Evolutionary conservation across 2,888 invertebrate species (phyloP), one percentile per base, ranked within the genome.

Genomic region (Antheraea yamamai): DNA sequence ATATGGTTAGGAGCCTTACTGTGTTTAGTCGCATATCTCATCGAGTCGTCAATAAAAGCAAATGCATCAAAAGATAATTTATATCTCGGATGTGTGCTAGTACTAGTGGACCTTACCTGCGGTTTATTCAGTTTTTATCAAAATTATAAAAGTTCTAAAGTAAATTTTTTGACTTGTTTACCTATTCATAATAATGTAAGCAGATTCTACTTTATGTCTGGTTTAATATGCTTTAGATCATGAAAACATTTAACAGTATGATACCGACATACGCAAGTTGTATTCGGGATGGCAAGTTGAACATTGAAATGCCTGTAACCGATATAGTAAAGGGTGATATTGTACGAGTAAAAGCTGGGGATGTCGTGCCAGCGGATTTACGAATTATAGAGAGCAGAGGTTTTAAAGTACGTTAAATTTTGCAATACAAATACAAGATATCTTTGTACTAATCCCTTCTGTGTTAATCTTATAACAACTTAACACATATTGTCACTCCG

Each of bases 111-210:
- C 87, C 96, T 99, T 89, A 97, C 99, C 82, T 99, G 99, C 91
- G 99, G 99, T 87, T 97, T 98, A 90, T 99, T 99, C 96, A 99
- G 99, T 86, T 99, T 99, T 95, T 98, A 98, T 94, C 99, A 99
- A 95, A 99, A 99, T 95, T 98, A 97, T 90, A 99, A 99, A 95
- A 98, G 98, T 92, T 98, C 98, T 83, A 98, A 94, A 90, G 94
- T 93, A 78, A 75, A 75, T 74, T 76, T 30, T 64, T 61, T 6
- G n/a, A 23, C 10, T 23, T 61, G 61, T 61, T 61, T 39, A 1
- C 39, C 20, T 39, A 30, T 4, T 35, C 30, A 68, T 68, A 68
- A 68, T 68, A 66, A 26, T 66, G 2, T 66, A 66, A 2, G n/a
- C n/a, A 39, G 2, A 39, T 39, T 39, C 2, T 26, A 73, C 47